phyloP scores from a whole-genome alignment of 2,797 vertebrate species.

The Halcyon leucocephala region DNA sequence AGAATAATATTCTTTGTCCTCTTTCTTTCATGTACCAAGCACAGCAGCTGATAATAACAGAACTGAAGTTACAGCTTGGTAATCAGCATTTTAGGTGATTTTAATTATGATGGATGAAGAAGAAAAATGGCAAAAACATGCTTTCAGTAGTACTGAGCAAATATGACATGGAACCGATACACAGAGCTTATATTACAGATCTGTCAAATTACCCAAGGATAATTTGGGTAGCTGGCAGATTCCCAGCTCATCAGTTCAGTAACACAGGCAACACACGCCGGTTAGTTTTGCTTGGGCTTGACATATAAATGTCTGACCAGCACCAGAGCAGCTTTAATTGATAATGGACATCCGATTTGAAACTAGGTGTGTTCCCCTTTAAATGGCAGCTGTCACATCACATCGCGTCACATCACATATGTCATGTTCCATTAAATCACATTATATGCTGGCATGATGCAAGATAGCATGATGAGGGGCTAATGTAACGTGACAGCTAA shows the following conservation, averaged over 20 bases:
- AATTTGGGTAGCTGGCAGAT: constrained; percentile 71
- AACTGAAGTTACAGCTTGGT: constrained; percentile 45
- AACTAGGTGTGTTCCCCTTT: constrained; percentile 71
- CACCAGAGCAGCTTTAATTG: constrained; percentile 61
- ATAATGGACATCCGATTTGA: constrained; percentile 47
- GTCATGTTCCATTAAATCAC: constrained; percentile 69
- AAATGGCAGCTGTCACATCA: constrained; percentile 63
- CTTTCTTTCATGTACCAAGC: not conserved
- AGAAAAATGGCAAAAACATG: constrained; percentile 55
- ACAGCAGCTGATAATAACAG: constrained; percentile 37
- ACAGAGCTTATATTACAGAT: constrained; percentile 70
- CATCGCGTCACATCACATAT: constrained; percentile 59
- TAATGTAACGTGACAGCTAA: constrained; percentile 64
- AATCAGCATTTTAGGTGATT: constrained; percentile 61
- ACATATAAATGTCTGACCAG: constrained; percentile 41
- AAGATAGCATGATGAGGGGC: constrained; percentile 27
- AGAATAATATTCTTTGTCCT: constrained; percentile 1
- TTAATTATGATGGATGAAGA: constrained; percentile 64
- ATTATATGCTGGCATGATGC: constrained; percentile 64
- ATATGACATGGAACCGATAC: constrained; percentile 66
- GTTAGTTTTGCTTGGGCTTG: constrained; percentile 51
- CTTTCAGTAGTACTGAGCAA: constrained; percentile 65
- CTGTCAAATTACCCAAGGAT: constrained; percentile 74
- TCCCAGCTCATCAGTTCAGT: constrained; percentile 70
- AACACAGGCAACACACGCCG: constrained; percentile 28